phyloP scores from a whole-genome alignment of 2,113 vertebrate species.

The Sinocyclocheilus anshuiensis region DNA sequence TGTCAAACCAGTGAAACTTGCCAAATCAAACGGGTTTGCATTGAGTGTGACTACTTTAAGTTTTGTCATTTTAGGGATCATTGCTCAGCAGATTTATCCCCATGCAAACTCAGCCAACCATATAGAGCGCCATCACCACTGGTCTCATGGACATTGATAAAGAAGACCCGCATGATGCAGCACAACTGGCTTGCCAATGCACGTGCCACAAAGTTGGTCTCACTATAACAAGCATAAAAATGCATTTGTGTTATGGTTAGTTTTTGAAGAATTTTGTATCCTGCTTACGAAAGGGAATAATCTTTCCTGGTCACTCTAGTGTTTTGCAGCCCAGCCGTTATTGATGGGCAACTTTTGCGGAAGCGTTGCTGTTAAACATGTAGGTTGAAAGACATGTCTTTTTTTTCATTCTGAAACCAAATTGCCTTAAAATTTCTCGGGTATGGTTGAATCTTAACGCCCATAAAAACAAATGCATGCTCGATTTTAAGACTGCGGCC shows the following conservation, averaged over 20 bases:
- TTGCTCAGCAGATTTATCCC: neutral
- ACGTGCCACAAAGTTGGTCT: neutral
- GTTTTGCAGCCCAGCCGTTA: neutral
- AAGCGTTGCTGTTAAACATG: constrained; percentile 16
- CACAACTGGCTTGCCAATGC: neutral
- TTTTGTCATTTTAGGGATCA: neutral
- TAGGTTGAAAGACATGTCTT: neutral
- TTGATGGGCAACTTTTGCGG: constrained; percentile 21
- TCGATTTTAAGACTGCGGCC: constrained; percentile 69
- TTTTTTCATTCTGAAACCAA: neutral
- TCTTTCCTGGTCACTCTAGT: neutral
- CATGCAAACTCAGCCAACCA: no score
- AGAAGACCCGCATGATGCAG: constrained; percentile 1
- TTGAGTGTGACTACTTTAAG: neutral
- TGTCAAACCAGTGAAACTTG: neutral
- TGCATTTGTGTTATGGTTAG: neutral
- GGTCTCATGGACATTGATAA: neutral
- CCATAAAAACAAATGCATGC: neutral
- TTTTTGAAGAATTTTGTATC: neutral
- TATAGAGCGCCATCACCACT: neutral
- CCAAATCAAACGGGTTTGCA: neutral
- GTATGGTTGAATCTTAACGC: neutral
- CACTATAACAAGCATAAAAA: neutral
- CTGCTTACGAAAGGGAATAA: neutral
- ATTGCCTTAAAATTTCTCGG: neutral